Base-by-base conservation (phyloP, 2,113 vertebrate genomes). In the Aegithalos caudatus region DNA sequence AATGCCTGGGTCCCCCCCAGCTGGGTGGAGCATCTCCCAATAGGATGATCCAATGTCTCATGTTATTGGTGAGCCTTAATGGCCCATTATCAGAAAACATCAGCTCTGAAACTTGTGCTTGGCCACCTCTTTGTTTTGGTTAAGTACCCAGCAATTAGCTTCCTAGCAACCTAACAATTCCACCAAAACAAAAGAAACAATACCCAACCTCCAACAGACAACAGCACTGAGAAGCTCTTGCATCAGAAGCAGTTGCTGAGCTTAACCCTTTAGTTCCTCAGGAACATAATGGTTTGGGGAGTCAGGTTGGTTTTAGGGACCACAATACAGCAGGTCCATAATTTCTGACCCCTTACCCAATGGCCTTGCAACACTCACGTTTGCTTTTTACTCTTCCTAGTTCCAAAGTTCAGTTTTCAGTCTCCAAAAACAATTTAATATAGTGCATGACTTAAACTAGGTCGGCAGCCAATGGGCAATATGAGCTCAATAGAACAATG, bases 161-260 rank as follows among this genome's bases (percentile, higher is more conserved):
- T n/a, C n/a, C n/a, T n/a, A n/a, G n/a, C n/a, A n/a, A n/a, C n/a
- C n/a, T n/a, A n/a, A n/a, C n/a, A n/a, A n/a, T n/a, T n/a, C n/a
- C n/a, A n/a, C n/a, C n/a, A n/a, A n/a, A n/a, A n/a, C n/a, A n/a
- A n/a, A n/a, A n/a, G n/a, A n/a, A n/a, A n/a, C n/a, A n/a, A n/a
- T n/a, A n/a, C n/a, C n/a, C n/a, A n/a, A n/a, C n/a, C n/a, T n/a
- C n/a, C n/a, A n/a, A n/a, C n/a, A n/a, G n/a, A n/a, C n/a, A 67
- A 14, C 2, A 3, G 16, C 15, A 33, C 33, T 12, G 12, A 87
- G 37, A 45, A 76, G 28, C 23, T 86, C 40, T 77, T 57, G n/a
- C 1, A 11, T 22, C 23, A 0, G 0, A 57, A 45, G 40, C 20
- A 65, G 44, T 44, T 47, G 18, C 28, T 53, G 24, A 21, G 24